Base-by-base conservation (phyloP, 2,888 invertebrate species). In the Eristalis pertinax region DNA sequence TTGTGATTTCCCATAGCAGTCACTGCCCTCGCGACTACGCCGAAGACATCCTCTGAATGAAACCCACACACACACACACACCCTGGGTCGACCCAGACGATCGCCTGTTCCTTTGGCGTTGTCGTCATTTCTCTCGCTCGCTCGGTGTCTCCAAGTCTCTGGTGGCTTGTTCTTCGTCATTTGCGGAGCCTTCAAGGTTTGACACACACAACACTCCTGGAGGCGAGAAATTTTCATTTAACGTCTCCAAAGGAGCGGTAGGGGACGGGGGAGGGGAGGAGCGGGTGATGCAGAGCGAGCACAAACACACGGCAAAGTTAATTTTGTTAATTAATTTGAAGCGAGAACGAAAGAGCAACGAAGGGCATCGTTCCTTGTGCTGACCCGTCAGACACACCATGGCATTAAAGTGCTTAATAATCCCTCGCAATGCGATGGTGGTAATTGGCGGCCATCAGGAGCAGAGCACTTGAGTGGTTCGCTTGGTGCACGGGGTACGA, bases 261-360 rank as follows among this genome's bases (percentile, higher is more conserved):
- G 26, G 26, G 26, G 2, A 2, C 1, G 26, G 26, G 26, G 26
- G n/a, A n/a, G n/a, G n/a, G n/a, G n/a, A n/a, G n/a, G n/a, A n/a
- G n/a, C n/a, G n/a, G n/a, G n/a, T n/a, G n/a, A n/a, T n/a, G n/a
- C n/a, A 32, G n/a, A 50, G n/a, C 19, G 19, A 11, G 15, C 64
- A n/a, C 35, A 68, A 84, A 26, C 62, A 83, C 68, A 72, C 43
- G 72, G 63, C 10, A 70, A 73, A 77, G 76, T 64, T 81, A 85
- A 73, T 77, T 81, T 85, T 62, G 58, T 77, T 85, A 85, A 85
- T 85, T 85, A 85, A 85, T 85, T 85, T 81, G 26, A 43, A 35
- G 22, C 7, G 22, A 11, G 56, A 56, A 32, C 38, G 67, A 56
- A 19, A 70, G 72, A 11, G 35, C 26, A 24, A 13, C 15, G 26